Base-by-base conservation (phyloP, 2,888 invertebrate species). In the Carterocephalus palaemon region DNA sequence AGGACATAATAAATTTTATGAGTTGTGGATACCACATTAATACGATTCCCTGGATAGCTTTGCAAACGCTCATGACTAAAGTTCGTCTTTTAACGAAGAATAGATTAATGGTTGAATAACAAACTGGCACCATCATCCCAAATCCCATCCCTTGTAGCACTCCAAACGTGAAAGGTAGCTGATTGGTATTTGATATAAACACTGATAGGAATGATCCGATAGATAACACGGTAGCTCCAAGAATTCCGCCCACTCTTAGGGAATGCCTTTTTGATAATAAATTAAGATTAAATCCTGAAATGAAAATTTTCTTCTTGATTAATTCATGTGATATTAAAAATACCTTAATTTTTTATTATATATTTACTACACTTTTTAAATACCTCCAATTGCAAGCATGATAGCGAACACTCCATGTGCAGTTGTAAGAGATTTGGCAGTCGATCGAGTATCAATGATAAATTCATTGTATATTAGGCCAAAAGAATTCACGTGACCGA, bases 51-150 rank as follows among this genome's bases (percentile, higher is more conserved):
- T 91, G 89, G 1, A 88, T 59, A 0, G 90, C 88, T 67, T 92
- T 92, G 26, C 89, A 85, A 0, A 88, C 64, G 41, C 90, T 90
- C 89, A 91, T 90, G 0, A 91, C 88, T 48, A 88, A 84, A 0
- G 90, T 89, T 56, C 91, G 82, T 58, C 81, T 89, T 47, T 75
- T 86, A 5, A 89, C 80, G 54, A 90, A 92, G 58, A 91, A 92
- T 23, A 83, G 75, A 54, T 92, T 92, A 37, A 92, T 79, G 0
- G 89, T 88, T 0, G 91, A 88, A 57, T 90, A 91, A 22, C 88
- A 87, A 1, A 91, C 88, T 1, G 91, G 90, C 10, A 90, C 81
- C 74, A 91, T 87, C 49, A 92, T 76, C 4, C 92, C 92, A 36
- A 91, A 87, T 3, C 92, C 92, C 9, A 91, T 67, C 54, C 90